Percentiles rank a stretch among this genome's conserved stretches.
Conservation (phyloP, 2,797 vertebrate species). For the Xiphophorus birchmanni region DNA sequence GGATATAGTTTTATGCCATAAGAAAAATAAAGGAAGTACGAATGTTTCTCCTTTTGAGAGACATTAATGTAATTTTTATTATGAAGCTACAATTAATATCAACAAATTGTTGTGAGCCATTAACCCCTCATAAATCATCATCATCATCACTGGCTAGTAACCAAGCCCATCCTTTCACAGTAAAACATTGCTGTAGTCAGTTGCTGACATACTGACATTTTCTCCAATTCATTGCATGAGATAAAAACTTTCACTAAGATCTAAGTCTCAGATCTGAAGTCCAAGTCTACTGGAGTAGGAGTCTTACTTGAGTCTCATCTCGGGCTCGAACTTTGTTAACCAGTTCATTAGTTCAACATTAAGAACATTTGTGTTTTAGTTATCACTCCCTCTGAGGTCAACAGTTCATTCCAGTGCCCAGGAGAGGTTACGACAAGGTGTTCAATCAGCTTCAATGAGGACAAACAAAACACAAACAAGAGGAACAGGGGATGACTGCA, state of each 20-base stretch:
- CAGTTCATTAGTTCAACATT: not conserved
- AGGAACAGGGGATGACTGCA: not conserved
- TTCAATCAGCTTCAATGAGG: not conserved
- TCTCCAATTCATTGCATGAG: not conserved
- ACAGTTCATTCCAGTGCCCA: not conserved
- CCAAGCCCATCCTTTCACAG: not conserved
- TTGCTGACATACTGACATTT: not conserved
- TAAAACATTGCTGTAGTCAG: not conserved
- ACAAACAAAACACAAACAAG: not conserved
- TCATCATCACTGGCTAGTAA: not conserved
- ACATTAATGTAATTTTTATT: not conserved
- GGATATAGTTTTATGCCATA: not conserved
- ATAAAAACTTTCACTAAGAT: not conserved
- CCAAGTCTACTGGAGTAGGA: not conserved
- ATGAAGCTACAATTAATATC: not conserved
- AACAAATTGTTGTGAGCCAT: not conserved
- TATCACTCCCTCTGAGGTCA: not conserved
- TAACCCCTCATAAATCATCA: not conserved
- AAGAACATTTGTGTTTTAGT: not conserved
- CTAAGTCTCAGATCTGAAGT: not conserved
- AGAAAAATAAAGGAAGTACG: not conserved
- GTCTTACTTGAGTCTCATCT: not conserved
- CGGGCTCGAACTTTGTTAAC: not conserved
- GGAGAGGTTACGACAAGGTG: not conserved
- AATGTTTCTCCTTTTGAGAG: not conserved